These are phyloP conservation scores for Malaclemys terrapin DNA, from an alignment of 2,113 vertebrate species.

Conservation along the genomic window DNA sequence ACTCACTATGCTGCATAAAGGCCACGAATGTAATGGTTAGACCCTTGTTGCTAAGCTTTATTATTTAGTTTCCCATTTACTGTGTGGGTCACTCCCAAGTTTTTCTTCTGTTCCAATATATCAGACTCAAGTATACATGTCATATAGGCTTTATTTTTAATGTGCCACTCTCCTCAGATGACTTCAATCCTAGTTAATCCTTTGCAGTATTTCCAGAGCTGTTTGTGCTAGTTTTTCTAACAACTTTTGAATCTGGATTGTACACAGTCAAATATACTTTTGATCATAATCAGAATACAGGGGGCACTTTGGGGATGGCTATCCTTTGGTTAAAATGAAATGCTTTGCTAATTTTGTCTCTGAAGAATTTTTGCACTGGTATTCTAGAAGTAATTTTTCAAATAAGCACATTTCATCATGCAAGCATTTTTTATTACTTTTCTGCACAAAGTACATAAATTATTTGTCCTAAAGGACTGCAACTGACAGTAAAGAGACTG, in stretches of 20 bases:
- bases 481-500: slow-evolving; percentile 61
- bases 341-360: slow-evolving; percentile 47
- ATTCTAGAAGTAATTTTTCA: slow-evolving; percentile 68
- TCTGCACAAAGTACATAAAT: slow-evolving; percentile 54
- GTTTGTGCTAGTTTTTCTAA: slow-evolving; percentile 50
- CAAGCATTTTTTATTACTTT: slow-evolving; percentile 58
- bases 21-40: slow-evolving; percentile 60
- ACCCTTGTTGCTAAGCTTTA: slow-evolving; percentile 38
- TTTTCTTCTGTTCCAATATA: neutral
- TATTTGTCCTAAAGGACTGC: slow-evolving; percentile 75
- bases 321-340: slow-evolving; percentile 62
- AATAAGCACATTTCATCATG: slow-evolving; percentile 48
- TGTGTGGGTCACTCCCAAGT: neutral
- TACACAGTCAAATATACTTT: slow-evolving; percentile 54
- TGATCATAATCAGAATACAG: slow-evolving; percentile 35
- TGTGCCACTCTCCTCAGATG: neutral
- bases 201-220: neutral
- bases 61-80: slow-evolving; percentile 25
- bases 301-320: slow-evolving; percentile 4
- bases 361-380: slow-evolving; percentile 53
- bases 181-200: slow-evolving; percentile 23
- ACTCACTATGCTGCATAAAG: slow-evolving; percentile 55
- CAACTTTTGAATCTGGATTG: slow-evolving; percentile 39
- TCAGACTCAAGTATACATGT: slow-evolving; percentile 21
- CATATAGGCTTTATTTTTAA: slow-evolving; percentile 34